Evolutionary conservation across 2,888 invertebrate genomes (phyloP).

Genomic region (Aethes cnicana): DNA sequence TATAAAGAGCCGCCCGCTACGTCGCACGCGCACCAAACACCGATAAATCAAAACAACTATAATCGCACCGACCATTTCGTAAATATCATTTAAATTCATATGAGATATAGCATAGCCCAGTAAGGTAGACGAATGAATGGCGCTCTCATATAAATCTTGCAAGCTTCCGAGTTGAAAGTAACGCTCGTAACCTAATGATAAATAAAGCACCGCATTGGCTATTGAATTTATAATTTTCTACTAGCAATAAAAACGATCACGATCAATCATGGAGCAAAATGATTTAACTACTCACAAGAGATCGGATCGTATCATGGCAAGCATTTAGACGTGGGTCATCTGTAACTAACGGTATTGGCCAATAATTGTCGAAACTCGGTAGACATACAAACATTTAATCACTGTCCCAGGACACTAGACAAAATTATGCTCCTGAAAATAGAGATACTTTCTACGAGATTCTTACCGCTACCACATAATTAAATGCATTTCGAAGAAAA

Average conservation of each 20-base stretch:
- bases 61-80: constrained; percentile 54
- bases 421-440: no score
- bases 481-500: constrained; percentile 24
- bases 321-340: no score
- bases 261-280: constrained; percentile 37
- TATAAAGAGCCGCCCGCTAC: constrained; percentile 56
- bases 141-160: constrained; percentile 54
- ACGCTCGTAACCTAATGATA: constrained; percentile 49
- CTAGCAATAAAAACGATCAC: constrained; percentile 36
- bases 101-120: constrained; percentile 47
- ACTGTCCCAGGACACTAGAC: no score
- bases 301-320: constrained; percentile 36
- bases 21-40: constrained; percentile 52
- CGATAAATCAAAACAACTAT: constrained; percentile 66
- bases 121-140: constrained; percentile 54
- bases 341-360: no score
- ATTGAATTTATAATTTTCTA: constrained; percentile 45
- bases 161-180: constrained; percentile 48
- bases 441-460: no score
- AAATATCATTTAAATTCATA: constrained; percentile 60
- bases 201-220: constrained; percentile 44
- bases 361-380: no score
- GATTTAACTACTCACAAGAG: constrained; percentile 36
- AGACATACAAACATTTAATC: no score
- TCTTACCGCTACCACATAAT: constrained; percentile 9